Percentiles rank a stretch among this genome's conserved stretches.
Evolutionary conservation across 2,888 invertebrate species (phyloP).

Genomic region (Trichogramma evanescens): DNA sequence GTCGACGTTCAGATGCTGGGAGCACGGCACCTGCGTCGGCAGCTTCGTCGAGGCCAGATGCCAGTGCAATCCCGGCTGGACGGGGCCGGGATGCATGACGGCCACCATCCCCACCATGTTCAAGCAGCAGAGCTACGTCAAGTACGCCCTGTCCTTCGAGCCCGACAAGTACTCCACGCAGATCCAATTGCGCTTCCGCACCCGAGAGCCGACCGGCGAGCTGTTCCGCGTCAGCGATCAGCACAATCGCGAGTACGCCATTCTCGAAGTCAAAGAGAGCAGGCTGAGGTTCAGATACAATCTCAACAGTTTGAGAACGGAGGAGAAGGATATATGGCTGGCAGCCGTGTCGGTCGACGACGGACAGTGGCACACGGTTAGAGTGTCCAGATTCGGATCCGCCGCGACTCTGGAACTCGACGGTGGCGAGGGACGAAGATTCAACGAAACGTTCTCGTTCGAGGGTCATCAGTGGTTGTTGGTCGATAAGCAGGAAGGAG

Average conservation of each 20-base stretch:
- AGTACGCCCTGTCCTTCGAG: slow-evolving; percentile 90
- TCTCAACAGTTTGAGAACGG: slow-evolving; percentile 81
- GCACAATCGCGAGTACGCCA: slow-evolving; percentile 89
- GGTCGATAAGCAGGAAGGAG: slow-evolving; percentile 90
- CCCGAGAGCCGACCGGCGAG: slow-evolving; percentile 87
- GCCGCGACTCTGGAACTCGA: slow-evolving; percentile 89
- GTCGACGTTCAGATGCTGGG: slow-evolving; percentile 79
- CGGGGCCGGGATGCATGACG: slow-evolving; percentile 79
- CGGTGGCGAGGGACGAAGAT: slow-evolving; percentile 88
- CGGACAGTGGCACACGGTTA: slow-evolving; percentile 94
- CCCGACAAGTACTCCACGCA: slow-evolving; percentile 88
- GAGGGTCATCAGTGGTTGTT: slow-evolving; percentile 86
- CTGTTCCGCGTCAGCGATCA: slow-evolving; percentile 90
- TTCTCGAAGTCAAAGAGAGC: slow-evolving; percentile 84
- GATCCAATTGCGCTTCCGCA: slow-evolving; percentile 87
- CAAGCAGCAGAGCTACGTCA: slow-evolving; percentile 90
- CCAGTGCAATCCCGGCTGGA: slow-evolving; percentile 92
- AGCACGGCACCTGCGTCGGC: slow-evolving; percentile 90
- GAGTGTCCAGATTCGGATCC: slow-evolving; percentile 84
- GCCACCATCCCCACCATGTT: slow-evolving; percentile 87
- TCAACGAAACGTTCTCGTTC: slow-evolving; percentile 87
- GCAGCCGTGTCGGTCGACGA: slow-evolving; percentile 86
- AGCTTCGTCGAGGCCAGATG: slow-evolving; percentile 84
- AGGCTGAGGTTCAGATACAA: slow-evolving; percentile 87
- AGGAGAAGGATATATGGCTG: slow-evolving; percentile 84